phyloP scores from a whole-genome alignment of 2,888 invertebrate species.

The Baronia brevicornis region DNA sequence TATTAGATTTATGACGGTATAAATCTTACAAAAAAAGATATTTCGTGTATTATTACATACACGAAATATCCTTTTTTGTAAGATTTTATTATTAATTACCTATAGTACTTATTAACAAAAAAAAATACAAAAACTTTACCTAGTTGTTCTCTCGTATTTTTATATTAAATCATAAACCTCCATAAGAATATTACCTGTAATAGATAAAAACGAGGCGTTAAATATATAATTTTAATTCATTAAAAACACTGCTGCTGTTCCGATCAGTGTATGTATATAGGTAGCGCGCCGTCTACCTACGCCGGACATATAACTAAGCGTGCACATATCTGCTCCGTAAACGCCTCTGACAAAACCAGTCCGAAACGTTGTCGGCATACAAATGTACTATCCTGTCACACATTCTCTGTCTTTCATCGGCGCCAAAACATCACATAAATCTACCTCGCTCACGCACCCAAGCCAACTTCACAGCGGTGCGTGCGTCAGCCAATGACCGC shows the following conservation, averaged over 20 bases:
- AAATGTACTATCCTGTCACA: constrained; percentile 59
- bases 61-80: too few relatives aligned
- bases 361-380: constrained; percentile 58
- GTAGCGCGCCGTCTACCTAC: constrained; percentile 55
- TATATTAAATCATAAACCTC: too few relatives aligned
- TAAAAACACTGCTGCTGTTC: constrained; percentile 28
- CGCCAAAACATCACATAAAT: constrained; percentile 68
- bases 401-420: constrained; percentile 68
- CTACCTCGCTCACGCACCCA: constrained; percentile 57
- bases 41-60: too few relatives aligned
- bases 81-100: too few relatives aligned
- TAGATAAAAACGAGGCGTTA: constrained; percentile 41
- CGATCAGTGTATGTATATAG: constrained; percentile 59
- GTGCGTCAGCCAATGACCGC: constrained; percentile 47
- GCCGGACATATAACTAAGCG: constrained; percentile 54
- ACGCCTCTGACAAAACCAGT: constrained; percentile 73
- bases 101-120: too few relatives aligned
- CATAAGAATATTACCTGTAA: too few relatives aligned
- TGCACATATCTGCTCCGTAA: constrained; percentile 61
- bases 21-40: too few relatives aligned
- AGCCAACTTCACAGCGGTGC: constrained; percentile 58
- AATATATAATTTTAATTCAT: constrained; percentile 37
- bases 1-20: too few relatives aligned
- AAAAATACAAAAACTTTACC: too few relatives aligned
- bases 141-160: too few relatives aligned